Conservation (phyloP, 2,113 vertebrate genomes). For the Aptenodytes forsteri region DNA sequence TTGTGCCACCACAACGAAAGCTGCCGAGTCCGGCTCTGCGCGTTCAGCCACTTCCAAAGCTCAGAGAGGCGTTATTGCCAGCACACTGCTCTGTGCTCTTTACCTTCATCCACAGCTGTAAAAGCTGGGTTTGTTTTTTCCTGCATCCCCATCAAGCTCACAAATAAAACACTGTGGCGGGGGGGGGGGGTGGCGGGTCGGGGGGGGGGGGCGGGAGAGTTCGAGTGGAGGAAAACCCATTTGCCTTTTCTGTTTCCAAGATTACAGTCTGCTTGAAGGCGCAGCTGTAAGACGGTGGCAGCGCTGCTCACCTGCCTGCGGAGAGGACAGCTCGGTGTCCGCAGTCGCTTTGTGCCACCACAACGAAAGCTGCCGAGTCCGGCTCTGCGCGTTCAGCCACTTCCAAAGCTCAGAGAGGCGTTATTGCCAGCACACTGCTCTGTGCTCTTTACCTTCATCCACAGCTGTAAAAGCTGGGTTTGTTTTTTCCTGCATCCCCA, state of each 20-base stretch:
- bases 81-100: not conserved
- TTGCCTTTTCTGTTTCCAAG: not conserved
- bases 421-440: not conserved
- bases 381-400: rapidly evolving
- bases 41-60: not conserved
- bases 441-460: not conserved
- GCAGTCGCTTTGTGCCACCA: not conserved
- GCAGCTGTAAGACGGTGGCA: not conserved
- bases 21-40: not conserved
- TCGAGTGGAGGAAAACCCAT: not conserved
- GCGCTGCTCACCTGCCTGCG: not conserved
- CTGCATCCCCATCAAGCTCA: not conserved
- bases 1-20: not conserved
- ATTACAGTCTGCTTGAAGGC: not conserved
- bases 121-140: not conserved
- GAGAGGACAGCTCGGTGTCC: not conserved
- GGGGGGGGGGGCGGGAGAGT: too few species aligned
- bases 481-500: not conserved
- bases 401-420: not conserved
- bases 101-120: not conserved
- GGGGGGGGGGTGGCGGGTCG: too few species aligned
- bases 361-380: not conserved
- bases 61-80: not conserved
- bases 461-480: not conserved
- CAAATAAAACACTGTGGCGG: not conserved